A percentile compares a stretch with the other conserved stretches of the same genome.
Conservation (phyloP, 2,113 vertebrate species). For the Toxostoma redivivum region DNA sequence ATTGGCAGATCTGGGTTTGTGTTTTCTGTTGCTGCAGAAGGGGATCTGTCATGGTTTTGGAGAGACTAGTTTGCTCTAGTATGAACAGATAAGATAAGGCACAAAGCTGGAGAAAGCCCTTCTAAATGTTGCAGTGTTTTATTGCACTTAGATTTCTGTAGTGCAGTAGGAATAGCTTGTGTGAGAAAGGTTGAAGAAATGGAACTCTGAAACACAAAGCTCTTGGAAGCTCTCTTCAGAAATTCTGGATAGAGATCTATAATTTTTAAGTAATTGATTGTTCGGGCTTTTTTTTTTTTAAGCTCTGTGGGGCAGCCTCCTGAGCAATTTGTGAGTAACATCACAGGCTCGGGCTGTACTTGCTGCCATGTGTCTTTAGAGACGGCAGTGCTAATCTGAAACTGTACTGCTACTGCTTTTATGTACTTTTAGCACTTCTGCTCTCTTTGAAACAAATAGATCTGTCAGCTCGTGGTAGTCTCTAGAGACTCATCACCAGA, state of each 20-base stretch:
- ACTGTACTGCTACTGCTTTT: not conserved
- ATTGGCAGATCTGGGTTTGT: not conserved
- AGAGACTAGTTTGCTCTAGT: not conserved
- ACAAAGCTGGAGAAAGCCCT: not conserved
- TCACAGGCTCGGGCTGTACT: not conserved
- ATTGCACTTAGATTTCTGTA: not conserved
- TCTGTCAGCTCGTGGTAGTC: not conserved
- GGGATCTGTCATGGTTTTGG: not conserved
- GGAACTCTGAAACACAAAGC: not conserved
- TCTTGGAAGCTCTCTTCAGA: not conserved
- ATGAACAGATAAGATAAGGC: not conserved
- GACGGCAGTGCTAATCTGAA: not conserved
- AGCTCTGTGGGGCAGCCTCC: not conserved
- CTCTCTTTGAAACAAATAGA: not conserved
- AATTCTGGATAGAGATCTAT: not conserved
- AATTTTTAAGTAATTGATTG: not conserved
- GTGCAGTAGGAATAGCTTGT: not conserved
- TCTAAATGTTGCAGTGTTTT: not conserved
- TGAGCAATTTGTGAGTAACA: not conserved
- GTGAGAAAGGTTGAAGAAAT: not conserved
- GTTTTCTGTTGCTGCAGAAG: not conserved
- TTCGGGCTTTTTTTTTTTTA: not conserved
- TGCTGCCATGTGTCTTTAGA: not conserved
- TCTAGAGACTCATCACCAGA: not conserved
- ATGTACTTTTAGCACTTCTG: not conserved